These are phyloP conservation scores for Tenualosa thibaudeaui DNA, from an alignment of 2,797 vertebrate genomes.

Conservation along the genomic window DNA sequence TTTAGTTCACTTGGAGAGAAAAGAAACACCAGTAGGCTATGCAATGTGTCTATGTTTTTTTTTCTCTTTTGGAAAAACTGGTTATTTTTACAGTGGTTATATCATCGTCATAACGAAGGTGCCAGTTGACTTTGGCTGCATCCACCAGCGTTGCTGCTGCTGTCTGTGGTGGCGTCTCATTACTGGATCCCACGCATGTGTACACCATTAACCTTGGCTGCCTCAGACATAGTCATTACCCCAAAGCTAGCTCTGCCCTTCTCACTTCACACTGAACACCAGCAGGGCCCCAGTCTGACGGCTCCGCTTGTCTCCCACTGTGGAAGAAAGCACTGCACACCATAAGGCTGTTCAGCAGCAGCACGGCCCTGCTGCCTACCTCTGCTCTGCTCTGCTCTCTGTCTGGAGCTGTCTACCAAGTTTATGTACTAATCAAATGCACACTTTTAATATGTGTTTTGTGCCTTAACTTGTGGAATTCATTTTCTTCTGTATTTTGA, in stretches of 20 bases:
- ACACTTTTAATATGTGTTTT: no score
- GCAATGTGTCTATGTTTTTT: neutral
- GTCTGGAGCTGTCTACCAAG: neutral
- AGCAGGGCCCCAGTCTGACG: conserved; percentile 42
- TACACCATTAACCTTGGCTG: conserved; percentile 78
- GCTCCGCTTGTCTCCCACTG: conserved; percentile 4
- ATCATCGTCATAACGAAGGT: conserved; percentile 40
- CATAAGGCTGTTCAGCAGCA: conserved; percentile 15
- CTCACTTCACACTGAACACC: conserved; percentile 69
- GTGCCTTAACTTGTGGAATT: no score
- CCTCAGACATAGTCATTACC: conserved; percentile 73
- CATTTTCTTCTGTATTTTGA: no score
- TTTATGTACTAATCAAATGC: neutral
- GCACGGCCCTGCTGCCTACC: neutral
- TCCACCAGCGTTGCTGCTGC: conserved; percentile 17
- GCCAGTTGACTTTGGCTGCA: conserved; percentile 27
- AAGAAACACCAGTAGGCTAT: neutral
- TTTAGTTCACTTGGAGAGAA: neutral
- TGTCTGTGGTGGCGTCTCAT: conserved; percentile 64
- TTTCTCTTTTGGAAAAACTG: neutral
- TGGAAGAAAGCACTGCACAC: conserved; percentile 15
- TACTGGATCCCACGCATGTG: conserved; percentile 65
- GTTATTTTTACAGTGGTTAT: conserved; percentile 16
- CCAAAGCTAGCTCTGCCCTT: conserved; percentile 70
- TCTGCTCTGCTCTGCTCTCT: neutral